Percentiles rank a stretch among this genome's conserved stretches.
phyloP scores from a whole-genome alignment of 2,888 invertebrate genomes.

The Rhorus exstirpatorius region DNA sequence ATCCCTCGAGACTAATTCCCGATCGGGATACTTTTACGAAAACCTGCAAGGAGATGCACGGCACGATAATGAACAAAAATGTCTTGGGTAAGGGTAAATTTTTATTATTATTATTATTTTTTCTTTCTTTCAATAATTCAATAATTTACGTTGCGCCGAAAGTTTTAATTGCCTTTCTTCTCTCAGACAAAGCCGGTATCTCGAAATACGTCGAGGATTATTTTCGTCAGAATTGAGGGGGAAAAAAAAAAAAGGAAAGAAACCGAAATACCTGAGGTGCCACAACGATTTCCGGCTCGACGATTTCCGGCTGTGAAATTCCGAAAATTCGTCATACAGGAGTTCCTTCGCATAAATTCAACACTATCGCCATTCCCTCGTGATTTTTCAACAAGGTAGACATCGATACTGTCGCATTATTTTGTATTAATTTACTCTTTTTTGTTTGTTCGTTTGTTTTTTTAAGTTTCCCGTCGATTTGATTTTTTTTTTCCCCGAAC shows the following conservation, averaged over 20 bases:
- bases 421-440: conserved; percentile 22
- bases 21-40: conserved; percentile 78
- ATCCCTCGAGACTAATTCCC: conserved; percentile 79
- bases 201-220: conserved; percentile 63
- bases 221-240: conserved; percentile 42
- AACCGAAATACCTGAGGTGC: too few species aligned
- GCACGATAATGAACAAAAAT: conserved; percentile 74
- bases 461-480: neutral
- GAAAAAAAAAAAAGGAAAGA: neutral
- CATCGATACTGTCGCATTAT: conserved; percentile 6
- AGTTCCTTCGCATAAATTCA: conserved; percentile 12
- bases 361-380: conserved; percentile 5
- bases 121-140: too few species aligned
- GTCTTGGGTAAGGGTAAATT: conserved; percentile 76
- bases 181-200: conserved; percentile 61
- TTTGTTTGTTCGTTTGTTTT: too few species aligned
- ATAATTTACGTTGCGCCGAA: too few species aligned
- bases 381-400: conserved; percentile 31
- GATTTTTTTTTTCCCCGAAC: too few species aligned
- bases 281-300: too few species aligned
- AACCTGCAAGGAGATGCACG: conserved; percentile 79
- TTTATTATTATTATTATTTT: neutral
- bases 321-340: conserved; percentile 9
- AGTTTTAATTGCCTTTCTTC: conserved; percentile 2
- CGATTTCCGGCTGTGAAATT: neutral